Evolutionary conservation across 2,113 vertebrate species (phyloP), one percentile per base, ranked within the genome.

Genomic region (Morone chrysops): DNA sequence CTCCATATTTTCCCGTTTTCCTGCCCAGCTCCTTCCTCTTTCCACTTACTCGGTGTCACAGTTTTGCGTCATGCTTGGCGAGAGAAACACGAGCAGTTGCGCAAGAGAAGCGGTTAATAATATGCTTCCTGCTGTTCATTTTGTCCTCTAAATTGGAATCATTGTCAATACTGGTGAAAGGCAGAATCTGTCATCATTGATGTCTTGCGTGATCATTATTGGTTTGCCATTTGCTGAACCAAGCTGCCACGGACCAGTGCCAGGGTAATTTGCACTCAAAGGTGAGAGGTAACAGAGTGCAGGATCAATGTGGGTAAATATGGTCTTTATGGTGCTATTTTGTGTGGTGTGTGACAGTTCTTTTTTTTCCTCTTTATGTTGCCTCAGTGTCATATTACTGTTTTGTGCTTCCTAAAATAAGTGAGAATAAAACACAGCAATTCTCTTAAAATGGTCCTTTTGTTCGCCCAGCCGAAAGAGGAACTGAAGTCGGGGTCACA

Each of bases 51-150:
- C 51, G 5, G 74, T 77, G 60, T 89, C 89, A 56, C 40, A 9
- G 57, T 56, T 85, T 90, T 90, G 75, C 85, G 0, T 88, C 88
- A 88, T 81, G 71, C 67, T 70, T 13, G 16, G 63, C 1, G 14
- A 90, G 77, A 53, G n/a, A 48, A 59, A 51, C 31, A 72, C 1
- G 18, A 50, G 69, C 62, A 6, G 50, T 65, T 74, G 69, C 10
- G 5, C 40, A 56, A 75, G 43, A 73, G 25, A 51, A 8, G 3
- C 2, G 41, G 62, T 54, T 80, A 70, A 78, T 75, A 73, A 87
- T 25, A 18, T 22, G 65, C 75, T 48, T 43, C 61, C 74, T 70
- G 43, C 48, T 60, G 65, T 69, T 78, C 20, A 72, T 80, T 81
- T 80, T 18, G 8, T 72, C 51, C 6, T 45, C 8, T 57, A 18